These are phyloP conservation scores for Melanchra persicariae DNA, from an alignment of 2,888 invertebrate species.

Conservation along the genomic window DNA sequence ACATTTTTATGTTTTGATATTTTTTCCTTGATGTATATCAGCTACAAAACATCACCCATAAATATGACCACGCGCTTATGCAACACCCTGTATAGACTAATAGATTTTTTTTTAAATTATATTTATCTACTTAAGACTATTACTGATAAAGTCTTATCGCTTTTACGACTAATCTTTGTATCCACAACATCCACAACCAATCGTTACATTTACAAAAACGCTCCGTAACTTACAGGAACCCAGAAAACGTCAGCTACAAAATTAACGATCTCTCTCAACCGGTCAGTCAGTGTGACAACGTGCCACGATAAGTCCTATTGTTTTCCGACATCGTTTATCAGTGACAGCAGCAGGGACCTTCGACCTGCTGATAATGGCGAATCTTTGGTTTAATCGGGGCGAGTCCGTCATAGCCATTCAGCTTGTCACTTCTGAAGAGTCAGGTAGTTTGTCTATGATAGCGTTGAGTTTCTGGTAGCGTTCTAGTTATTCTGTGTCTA, in stretches of 20 bases:
- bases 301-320: slow-evolving; percentile 49
- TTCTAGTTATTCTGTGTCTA: not conserved
- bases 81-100: no score
- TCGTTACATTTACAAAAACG: not conserved
- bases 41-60: no score
- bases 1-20: no score
- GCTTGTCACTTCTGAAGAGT: slow-evolving; percentile 21
- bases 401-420: slow-evolving; percentile 31
- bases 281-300: slow-evolving; percentile 41
- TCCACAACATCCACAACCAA: not conserved
- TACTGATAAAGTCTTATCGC: not conserved
- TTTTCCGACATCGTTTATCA: slow-evolving; percentile 57
- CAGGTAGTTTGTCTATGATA: slow-evolving; percentile 12
- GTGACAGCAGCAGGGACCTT: slow-evolving; percentile 51
- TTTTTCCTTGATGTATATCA: no score
- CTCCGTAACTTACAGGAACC: not conserved
- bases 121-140: no score
- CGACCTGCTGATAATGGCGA: slow-evolving; percentile 41
- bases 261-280: slow-evolving; percentile 38
- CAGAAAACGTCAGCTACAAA: slow-evolving; percentile 20
- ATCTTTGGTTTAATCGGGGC: slow-evolving; percentile 37
- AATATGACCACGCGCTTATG: no score
- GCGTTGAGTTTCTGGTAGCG: not conserved
- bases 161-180: not conserved
- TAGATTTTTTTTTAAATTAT: no score